Evolutionary conservation across 23 tunicate genomes (phyloP), one percentile per base, ranked within the genome.

Genomic region (Diplosoma virens): DNA sequence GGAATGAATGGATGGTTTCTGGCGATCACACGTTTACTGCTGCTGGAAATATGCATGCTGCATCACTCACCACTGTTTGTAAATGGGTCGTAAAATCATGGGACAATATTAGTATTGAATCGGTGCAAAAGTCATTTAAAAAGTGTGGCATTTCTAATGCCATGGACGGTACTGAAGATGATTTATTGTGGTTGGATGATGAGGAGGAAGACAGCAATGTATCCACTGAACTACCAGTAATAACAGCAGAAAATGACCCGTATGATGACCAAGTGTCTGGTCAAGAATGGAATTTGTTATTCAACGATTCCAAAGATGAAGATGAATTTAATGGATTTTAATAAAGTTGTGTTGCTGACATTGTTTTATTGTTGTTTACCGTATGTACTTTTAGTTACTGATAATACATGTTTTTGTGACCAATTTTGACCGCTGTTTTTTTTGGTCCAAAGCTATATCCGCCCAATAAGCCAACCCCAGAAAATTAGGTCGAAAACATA

Each of bases 121-220:
- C 69, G 6, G 69, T 61, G 35, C 35, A 61, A 35, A 61, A 61
- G 69, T 61, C 69, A 61, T 61, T 61, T 27, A 61, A 61, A 61
- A 61, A 61, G 34, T 26, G 69, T 61, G 69, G 69, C 78, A 72
- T 46, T 47, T 72, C 78, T 72, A 52, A 72, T 61, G 35, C 69
- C 69, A 68, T 68, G 75, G 75, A 68, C 28, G 21, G 75, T 37
- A 68, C 75, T 37, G 75, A 68, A 68, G 75, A 68, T 68, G 75
- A 68, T 37, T 36, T 68, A 36, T 37, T 68, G 54, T 68, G 53
- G 75, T 36, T 36, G 75, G 75, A 68, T 68, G 75, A 68, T 17
- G 75, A 68, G 75, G 71, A 64, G 71, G 75, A 68, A 68, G 75
- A 68, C 35, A 61, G 69, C 69, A 27, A 61, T 61, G 69, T 29